These are phyloP conservation scores for Coelopa pilipes DNA, from an alignment of 2,888 invertebrate genomes.

Conservation along the genomic window DNA sequence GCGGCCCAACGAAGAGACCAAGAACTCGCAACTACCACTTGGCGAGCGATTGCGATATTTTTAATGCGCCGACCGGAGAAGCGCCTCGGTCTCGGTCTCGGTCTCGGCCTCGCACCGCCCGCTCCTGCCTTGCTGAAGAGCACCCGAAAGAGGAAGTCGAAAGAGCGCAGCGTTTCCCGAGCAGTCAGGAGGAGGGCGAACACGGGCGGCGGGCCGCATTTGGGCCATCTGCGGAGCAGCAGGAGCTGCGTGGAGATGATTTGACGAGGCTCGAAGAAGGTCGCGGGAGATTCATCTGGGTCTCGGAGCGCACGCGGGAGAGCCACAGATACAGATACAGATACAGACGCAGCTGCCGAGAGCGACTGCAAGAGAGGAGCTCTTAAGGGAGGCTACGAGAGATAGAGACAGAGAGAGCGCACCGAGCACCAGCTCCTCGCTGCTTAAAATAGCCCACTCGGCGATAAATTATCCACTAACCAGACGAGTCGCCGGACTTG, in stretches of 20 bases:
- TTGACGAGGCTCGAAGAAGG: not conserved
- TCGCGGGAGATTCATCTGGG: not conserved
- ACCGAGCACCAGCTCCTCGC: not conserved
- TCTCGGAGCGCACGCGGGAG: not conserved
- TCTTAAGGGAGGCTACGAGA: not conserved
- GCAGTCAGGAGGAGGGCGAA: not conserved
- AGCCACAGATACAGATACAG: not conserved
- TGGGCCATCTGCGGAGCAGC: not conserved
- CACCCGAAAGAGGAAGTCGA: not conserved
- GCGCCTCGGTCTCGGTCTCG: constrained; percentile 37
- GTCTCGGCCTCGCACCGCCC: too few relatives aligned
- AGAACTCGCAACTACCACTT: constrained; percentile 50
- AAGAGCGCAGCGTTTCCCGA: not conserved
- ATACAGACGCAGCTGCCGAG: not conserved
- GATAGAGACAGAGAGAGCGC: too few relatives aligned
- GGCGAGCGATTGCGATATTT: constrained; percentile 39
- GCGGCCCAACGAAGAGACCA: constrained; percentile 50
- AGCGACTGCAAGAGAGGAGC: not conserved
- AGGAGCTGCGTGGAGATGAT: too few relatives aligned
- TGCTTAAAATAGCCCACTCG: not conserved
- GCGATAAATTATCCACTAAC: constrained; percentile 16
- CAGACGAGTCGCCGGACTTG: constrained; percentile 6
- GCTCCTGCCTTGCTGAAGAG: too few relatives aligned
- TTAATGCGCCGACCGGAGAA: constrained; percentile 45
- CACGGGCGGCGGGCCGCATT: too few relatives aligned